Percentiles rank a stretch among this genome's conserved stretches.
Evolutionary conservation across 2,797 vertebrate genomes (phyloP).

Genomic region (Okamejei kenojei): DNA sequence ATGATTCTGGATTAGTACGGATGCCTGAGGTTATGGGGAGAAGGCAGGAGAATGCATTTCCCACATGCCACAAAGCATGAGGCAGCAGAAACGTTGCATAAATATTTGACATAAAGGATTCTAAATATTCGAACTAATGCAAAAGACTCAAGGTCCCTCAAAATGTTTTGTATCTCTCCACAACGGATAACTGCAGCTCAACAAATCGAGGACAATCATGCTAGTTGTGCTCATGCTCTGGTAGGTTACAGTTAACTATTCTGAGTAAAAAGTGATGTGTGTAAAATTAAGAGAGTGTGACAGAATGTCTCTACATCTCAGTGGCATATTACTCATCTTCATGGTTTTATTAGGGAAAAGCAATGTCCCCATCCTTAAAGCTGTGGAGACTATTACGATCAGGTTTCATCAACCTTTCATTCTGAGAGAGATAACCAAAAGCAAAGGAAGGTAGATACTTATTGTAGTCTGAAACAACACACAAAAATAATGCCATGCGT

Average conservation of each 20-base stretch:
- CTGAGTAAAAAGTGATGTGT: neutral
- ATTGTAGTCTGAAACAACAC: too few species aligned
- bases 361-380: neutral
- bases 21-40: too few species aligned
- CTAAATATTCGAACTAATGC: neutral
- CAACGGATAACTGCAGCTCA: neutral
- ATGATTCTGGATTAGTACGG: too few species aligned
- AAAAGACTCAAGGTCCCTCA: neutral
- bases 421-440: neutral
- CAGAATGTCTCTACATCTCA: neutral
- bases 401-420: neutral
- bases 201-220: neutral
- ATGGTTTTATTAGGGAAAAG: neutral
- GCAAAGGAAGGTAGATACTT: neutral
- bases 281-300: neutral
- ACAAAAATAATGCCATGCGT: too few species aligned
- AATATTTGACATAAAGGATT: neutral
- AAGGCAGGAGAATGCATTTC: too few species aligned
- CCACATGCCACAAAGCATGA: too few species aligned
- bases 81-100: too few species aligned
- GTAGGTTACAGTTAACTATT: neutral
- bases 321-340: neutral
- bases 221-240: neutral
- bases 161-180: neutral
- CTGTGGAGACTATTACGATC: too few species aligned